Percentiles rank a stretch among this genome's conserved stretches.
These are phyloP conservation scores for Callipepla squamata DNA, from an alignment of 2,113 vertebrate species.

Conservation along the genomic window DNA sequence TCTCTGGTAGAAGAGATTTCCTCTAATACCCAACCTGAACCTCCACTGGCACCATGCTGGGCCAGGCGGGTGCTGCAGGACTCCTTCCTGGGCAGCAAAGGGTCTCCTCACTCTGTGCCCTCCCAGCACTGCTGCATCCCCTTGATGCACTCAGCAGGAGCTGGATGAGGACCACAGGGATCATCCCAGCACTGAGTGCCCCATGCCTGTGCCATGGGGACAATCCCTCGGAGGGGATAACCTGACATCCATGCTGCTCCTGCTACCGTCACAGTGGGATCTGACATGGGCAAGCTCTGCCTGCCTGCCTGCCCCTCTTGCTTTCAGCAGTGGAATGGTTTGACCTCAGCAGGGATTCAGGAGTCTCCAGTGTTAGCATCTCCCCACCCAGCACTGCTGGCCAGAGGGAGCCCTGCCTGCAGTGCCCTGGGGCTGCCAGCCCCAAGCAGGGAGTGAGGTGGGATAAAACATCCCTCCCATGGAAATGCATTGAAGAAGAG, in stretches of 20 bases:
- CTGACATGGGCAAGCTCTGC: not conserved
- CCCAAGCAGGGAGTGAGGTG: too few species aligned
- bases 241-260: rapidly evolving
- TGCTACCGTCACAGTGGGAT: rapidly evolving
- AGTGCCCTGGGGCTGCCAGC: not conserved
- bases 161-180: not conserved
- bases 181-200: rapidly evolving
- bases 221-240: rapidly evolving
- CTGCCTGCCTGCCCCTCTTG: not conserved
- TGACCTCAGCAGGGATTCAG: not conserved
- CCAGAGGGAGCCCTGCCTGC: not conserved
- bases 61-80: not conserved
- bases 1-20: not conserved
- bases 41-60: not conserved
- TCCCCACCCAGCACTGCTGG: rapidly evolving
- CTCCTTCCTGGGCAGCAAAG: not conserved
- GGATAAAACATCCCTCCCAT: not conserved
- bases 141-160: rapidly evolving
- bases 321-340: too few species aligned
- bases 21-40: not conserved
- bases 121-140: rapidly evolving
- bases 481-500: not conserved
- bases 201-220: rapidly evolving
- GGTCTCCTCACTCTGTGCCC: not conserved
- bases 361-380: not conserved